phyloP scores from a whole-genome alignment of 1,140 invertebrate genomes.

The Acromyrmex charruanus region DNA sequence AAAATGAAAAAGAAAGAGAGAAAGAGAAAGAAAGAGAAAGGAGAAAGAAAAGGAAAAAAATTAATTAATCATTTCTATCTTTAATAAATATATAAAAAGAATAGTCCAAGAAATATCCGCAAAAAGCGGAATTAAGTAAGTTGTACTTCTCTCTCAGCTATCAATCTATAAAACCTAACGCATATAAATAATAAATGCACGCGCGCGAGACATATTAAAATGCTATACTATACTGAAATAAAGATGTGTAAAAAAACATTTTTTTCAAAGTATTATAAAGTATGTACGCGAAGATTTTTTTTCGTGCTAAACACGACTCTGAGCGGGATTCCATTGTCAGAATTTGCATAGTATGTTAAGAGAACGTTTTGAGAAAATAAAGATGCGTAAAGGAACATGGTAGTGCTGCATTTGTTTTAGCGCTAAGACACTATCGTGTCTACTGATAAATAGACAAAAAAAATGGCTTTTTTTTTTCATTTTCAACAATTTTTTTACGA shows the following conservation, averaged over 20 bases:
- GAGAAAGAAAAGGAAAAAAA: background rate
- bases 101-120: background rate
- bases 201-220: background rate
- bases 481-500: too few relatives aligned
- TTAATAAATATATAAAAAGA: background rate
- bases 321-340: too few relatives aligned
- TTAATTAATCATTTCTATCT: background rate
- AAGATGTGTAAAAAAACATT: background rate
- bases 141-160: background rate
- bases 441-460: too few relatives aligned
- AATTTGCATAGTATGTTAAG: too few relatives aligned
- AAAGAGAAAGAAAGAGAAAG: background rate
- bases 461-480: too few relatives aligned
- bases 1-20: background rate
- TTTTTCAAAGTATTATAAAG: too few relatives aligned
- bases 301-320: too few relatives aligned
- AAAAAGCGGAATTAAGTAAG: background rate
- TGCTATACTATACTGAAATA: background rate
- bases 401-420: too few relatives aligned
- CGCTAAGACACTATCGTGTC: too few relatives aligned
- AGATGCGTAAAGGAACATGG: too few relatives aligned
- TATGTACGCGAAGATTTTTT: too few relatives aligned
- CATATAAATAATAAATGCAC: background rate
- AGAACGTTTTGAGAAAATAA: too few relatives aligned
- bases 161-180: background rate